Base-by-base conservation (phyloP, 2,113 vertebrate species). In the Cercopithecus mona region DNA sequence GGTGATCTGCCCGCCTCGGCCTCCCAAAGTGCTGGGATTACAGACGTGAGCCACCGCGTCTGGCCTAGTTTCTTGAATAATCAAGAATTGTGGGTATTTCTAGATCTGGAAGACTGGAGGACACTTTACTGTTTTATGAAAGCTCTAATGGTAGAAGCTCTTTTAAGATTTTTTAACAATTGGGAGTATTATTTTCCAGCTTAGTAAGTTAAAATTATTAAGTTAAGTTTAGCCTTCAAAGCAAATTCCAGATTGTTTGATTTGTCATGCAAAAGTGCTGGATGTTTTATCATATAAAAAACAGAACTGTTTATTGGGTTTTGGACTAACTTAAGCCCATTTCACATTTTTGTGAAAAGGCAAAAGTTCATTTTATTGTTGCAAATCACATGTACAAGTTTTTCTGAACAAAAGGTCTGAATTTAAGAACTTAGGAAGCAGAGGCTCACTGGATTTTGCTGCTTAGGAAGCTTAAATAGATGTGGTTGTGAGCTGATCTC, bases 141-240 rank as follows among this genome's bases (percentile, higher is more conserved):
- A 82, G 48, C 68, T 95, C 43, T 97, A 96, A 94, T 93, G 97
- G 82, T 84, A 66, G 75, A 52, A 76, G 86, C 93, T 97, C 96
- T 95, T 98, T 98, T 72, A 89, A 80, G 89, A 66, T 93, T 97
- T 98, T 97, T 93, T 79, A 93, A 98, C 97, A 98, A 97, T 98
- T 97, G 95, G 97, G 76, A 97, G 90, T 96, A 98, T 98, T 98
- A 98, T 98, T 98, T 98, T 98, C 97, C 96, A 98, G 97, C 80
- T 98, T 98, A 98, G 98, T 91, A 98, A 98, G 98, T 98, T 98
- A 98, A 99, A 98, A 97, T 98, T 93, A 98, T 98, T 98, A 98
- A 98, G 98, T 97, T 97, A 98, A 97, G 91, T 97, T 98, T 98
- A 98, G 96, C 73, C 97, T 99, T 99, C 98, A 98, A 98, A 99